Percentiles rank a stretch among this genome's conserved stretches.
These are phyloP conservation scores for Botia kubotai DNA, from an alignment of 2,797 vertebrate genomes.

Conservation along the genomic window DNA sequence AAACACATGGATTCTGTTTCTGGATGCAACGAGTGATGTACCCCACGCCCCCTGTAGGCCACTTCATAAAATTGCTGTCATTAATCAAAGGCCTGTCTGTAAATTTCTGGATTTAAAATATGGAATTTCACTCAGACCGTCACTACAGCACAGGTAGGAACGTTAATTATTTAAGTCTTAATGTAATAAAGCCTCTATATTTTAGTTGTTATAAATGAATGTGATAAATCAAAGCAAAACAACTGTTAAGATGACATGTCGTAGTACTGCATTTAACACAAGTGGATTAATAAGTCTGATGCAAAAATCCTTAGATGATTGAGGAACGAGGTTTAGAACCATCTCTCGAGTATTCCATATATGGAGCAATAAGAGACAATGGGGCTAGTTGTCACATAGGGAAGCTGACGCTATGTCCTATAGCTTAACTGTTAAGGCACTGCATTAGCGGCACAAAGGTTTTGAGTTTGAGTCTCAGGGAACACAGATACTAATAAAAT, in stretches of 20 bases:
- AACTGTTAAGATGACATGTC: neutral
- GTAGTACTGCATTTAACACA: neutral
- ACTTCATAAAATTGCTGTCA: neutral
- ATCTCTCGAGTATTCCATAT: neutral
- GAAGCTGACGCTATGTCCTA: neutral
- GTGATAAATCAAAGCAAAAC: neutral
- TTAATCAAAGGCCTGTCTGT: neutral
- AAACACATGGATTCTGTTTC: neutral
- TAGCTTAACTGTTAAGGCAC: too few relatives aligned
- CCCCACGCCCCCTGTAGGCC: neutral
- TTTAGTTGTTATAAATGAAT: neutral
- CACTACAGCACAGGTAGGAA: neutral
- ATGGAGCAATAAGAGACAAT: neutral
- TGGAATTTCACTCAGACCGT: neutral
- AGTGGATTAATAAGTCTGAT: neutral
- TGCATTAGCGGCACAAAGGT: too few relatives aligned
- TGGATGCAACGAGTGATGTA: neutral
- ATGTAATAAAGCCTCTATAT: neutral
- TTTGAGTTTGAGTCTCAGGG: too few relatives aligned
- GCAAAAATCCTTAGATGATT: neutral
- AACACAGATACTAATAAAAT: too few relatives aligned
- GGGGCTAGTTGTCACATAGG: neutral
- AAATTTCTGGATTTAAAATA: neutral
- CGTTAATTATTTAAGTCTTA: neutral
- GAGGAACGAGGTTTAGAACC: neutral